These are phyloP conservation scores for Thinocorus orbignyianus DNA, from an alignment of 2,113 vertebrate genomes.

Conservation along the genomic window DNA sequence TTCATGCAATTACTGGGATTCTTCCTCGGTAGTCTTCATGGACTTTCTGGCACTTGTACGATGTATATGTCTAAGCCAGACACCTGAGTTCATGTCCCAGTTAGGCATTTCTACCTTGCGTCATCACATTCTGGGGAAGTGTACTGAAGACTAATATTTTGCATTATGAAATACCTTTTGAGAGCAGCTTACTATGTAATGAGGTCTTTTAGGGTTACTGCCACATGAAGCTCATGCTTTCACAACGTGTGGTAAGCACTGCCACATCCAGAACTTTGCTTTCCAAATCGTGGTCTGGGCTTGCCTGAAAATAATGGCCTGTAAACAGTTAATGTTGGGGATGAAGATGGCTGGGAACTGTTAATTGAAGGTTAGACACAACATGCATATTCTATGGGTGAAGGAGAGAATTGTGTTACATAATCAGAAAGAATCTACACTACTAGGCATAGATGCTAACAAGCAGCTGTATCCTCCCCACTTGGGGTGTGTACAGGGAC, in stretches of 20 bases:
- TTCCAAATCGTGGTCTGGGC: background rate
- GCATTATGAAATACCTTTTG: background rate
- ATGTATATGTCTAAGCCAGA: background rate
- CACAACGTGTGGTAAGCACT: background rate
- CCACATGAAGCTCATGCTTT: background rate
- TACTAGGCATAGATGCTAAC: background rate
- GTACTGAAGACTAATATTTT: background rate
- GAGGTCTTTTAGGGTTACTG: background rate
- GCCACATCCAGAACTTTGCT: background rate
- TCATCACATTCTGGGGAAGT: background rate
- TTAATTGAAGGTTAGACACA: background rate
- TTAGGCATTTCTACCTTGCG: background rate
- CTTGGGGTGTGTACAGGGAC: background rate
- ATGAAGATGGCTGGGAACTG: background rate
- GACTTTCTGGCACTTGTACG: background rate
- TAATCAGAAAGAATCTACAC: background rate
- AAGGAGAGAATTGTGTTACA: background rate
- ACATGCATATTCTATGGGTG: fast-evolving
- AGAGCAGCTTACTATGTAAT: background rate
- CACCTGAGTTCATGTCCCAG: background rate
- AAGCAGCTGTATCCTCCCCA: background rate
- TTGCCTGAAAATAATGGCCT: background rate
- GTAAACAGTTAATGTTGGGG: background rate
- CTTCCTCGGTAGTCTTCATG: background rate
- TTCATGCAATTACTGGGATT: background rate